Conservation (phyloP, 1,140 invertebrate species). For the Drosophila lowei region DNA sequence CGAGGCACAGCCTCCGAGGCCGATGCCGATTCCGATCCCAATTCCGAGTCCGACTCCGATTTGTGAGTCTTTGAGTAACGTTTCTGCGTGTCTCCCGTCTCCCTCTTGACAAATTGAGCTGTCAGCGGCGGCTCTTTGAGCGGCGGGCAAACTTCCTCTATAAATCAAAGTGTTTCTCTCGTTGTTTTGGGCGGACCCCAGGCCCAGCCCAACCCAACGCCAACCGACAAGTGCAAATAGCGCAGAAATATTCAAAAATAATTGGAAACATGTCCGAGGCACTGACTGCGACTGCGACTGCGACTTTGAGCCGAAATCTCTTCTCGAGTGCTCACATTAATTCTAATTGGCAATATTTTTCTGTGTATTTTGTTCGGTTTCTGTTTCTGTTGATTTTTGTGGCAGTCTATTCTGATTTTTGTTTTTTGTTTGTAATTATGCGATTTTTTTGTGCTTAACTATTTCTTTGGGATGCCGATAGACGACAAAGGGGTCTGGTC, state of each 20-base stretch:
- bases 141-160: conserved; percentile 50
- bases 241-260: conserved; percentile 49
- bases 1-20: background rate
- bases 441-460: conserved; percentile 18
- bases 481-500: conserved; percentile 32
- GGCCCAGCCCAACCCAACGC: conserved; percentile 12
- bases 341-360: conserved; percentile 72
- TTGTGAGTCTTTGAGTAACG: conserved; percentile 35
- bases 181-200: conserved; percentile 3
- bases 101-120: conserved; percentile 71
- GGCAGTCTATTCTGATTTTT: conserved; percentile 53
- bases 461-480: conserved; percentile 44
- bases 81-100: conserved; percentile 21
- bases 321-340: conserved; percentile 62
- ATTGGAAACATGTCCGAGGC: conserved; percentile 45
- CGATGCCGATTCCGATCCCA: background rate
- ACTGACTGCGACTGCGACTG: background rate
- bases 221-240: conserved; percentile 45
- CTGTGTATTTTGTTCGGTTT: conserved; percentile 37
- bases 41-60: conserved; percentile 3
- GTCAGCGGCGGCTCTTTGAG: conserved; percentile 65
- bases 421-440: background rate
- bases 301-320: conserved; percentile 19
- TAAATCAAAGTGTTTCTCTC: conserved; percentile 50
- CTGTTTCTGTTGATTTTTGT: conserved; percentile 38